Conservation (phyloP, 2,797 vertebrate genomes). For the Lithobates sylvaticus region DNA sequence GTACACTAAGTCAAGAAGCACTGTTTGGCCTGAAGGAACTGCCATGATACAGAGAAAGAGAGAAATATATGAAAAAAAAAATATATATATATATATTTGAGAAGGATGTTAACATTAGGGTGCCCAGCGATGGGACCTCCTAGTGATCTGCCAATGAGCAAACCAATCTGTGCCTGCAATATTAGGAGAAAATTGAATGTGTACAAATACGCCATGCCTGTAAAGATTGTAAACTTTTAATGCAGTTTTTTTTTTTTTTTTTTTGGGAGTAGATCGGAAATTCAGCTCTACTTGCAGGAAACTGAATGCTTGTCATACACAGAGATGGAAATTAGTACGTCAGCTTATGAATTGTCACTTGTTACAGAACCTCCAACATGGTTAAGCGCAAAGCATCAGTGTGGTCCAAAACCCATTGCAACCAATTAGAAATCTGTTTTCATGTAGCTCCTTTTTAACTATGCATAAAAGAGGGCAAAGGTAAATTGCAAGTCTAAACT, state of each 20-base stretch:
- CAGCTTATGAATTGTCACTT: too few relatives aligned
- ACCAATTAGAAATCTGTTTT: not conserved
- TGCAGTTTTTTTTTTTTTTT: slow-evolving; percentile 70
- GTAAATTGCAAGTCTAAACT: too few relatives aligned
- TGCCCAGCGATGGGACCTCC: slow-evolving; percentile 54
- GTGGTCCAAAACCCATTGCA: not conserved
- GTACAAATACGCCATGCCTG: slow-evolving; percentile 3
- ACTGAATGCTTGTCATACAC: slow-evolving; percentile 66
- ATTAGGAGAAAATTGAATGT: slow-evolving; percentile 58
- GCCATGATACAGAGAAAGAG: slow-evolving; percentile 66
- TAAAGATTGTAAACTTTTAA: slow-evolving; percentile 71
- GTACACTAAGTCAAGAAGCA: slow-evolving; percentile 73
- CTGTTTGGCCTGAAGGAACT: slow-evolving; percentile 75
- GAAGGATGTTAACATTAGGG: slow-evolving; percentile 65
- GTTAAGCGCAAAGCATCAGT: not conserved
- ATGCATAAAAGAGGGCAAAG: too few relatives aligned
- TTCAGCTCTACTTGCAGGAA: slow-evolving; percentile 72
- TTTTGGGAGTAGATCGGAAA: slow-evolving; percentile 69
- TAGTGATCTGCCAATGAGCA: slow-evolving; percentile 66
- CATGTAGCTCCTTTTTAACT: not conserved
- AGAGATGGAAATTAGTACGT: not conserved
- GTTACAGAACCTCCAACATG: not conserved
- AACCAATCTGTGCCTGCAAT: slow-evolving; percentile 87
- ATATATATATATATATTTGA: slow-evolving; percentile 56
- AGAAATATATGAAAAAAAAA: slow-evolving; percentile 18